Percentiles rank a stretch among this genome's conserved stretches.
phyloP scores from a whole-genome alignment of 2,888 invertebrate genomes.

The Boloria selene region DNA sequence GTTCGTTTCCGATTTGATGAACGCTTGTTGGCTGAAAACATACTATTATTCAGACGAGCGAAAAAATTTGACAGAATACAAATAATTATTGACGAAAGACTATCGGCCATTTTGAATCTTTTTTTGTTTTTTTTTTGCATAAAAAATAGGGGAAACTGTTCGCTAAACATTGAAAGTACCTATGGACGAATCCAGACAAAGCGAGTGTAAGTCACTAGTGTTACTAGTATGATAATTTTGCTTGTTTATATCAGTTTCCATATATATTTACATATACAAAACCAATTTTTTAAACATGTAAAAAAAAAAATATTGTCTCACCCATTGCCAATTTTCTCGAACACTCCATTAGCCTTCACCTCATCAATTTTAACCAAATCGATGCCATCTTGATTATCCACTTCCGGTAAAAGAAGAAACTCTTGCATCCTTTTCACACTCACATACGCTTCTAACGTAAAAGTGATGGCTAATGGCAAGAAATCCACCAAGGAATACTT shows the following conservation, averaged over 20 bases:
- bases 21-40: slow-evolving; percentile 64
- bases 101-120: too few relatives aligned
- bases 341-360: slow-evolving; percentile 58
- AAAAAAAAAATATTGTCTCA: slow-evolving; percentile 48
- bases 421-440: slow-evolving; percentile 87
- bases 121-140: too few relatives aligned
- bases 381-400: slow-evolving; percentile 64
- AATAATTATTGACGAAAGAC: too few relatives aligned
- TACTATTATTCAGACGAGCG: neutral
- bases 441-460: slow-evolving; percentile 88
- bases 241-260: too few relatives aligned
- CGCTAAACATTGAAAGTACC: too few relatives aligned
- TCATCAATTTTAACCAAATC: slow-evolving; percentile 65
- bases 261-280: too few relatives aligned
- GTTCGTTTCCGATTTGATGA: slow-evolving; percentile 69
- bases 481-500: slow-evolving; percentile 90
- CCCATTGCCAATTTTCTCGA: slow-evolving; percentile 77
- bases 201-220: too few relatives aligned
- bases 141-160: too few relatives aligned
- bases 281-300: neutral
- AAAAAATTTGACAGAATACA: too few relatives aligned
- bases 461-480: slow-evolving; percentile 89
- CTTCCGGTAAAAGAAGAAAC: slow-evolving; percentile 78
- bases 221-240: too few relatives aligned
- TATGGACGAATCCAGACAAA: too few relatives aligned